Percentiles rank a stretch among this genome's conserved stretches.
Conservation (phyloP, 2,113 vertebrate species). For the Vulpes lagopus region DNA sequence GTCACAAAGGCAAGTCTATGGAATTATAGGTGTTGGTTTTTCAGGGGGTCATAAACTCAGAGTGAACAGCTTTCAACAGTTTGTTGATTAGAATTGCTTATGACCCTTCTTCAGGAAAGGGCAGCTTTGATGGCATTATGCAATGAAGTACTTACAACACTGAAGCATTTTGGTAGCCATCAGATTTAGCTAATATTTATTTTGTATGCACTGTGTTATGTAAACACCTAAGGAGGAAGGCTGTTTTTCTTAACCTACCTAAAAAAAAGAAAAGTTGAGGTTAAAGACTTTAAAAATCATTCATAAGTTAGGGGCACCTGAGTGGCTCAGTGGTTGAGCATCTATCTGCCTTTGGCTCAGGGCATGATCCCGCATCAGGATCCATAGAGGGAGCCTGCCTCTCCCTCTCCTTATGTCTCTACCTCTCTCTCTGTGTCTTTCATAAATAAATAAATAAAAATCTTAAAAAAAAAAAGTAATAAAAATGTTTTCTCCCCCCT, state of each 20-base stretch:
- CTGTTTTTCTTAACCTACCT: slow-evolving; percentile 20
- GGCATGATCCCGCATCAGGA: too few species aligned
- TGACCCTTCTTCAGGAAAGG: not conserved
- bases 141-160: not conserved
- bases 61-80: not conserved
- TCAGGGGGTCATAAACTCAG: not conserved
- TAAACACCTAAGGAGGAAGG: not conserved
- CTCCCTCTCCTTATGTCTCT: too few species aligned
- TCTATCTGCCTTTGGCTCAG: too few species aligned
- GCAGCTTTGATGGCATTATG: not conserved
- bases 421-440: too few species aligned
- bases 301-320: not conserved
- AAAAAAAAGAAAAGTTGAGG: not conserved
- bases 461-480: not conserved
- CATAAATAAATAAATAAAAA: too few species aligned
- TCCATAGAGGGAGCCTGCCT: too few species aligned
- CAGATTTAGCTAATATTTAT: slow-evolving; percentile 14
- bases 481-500: not conserved
- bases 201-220: not conserved
- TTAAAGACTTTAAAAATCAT: slow-evolving; percentile 50
- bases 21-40: not conserved
- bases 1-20: not conserved
- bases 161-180: not conserved
- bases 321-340: too few species aligned
- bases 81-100: not conserved